Evolutionary conservation across 2,113 vertebrate species (phyloP).

Genomic region (Plecotus auritus): DNA sequence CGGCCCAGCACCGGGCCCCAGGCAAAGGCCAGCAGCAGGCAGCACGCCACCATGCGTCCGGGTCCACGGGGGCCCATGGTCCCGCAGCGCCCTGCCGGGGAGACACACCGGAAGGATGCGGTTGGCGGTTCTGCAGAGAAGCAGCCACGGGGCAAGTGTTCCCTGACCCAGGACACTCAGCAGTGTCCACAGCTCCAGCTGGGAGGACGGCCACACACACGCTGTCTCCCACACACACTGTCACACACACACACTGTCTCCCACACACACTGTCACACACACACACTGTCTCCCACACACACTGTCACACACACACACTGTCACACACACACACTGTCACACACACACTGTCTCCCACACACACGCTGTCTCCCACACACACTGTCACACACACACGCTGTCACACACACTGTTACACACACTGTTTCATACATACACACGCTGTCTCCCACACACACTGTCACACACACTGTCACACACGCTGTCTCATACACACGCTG

Average conservation of each 20-base stretch:
- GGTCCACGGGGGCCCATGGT: constrained; percentile 64
- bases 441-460: too few species aligned
- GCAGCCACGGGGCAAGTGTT: accelerated
- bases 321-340: too few species aligned
- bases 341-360: too few species aligned
- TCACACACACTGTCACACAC: not conserved
- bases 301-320: too few species aligned
- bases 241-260: accelerated
- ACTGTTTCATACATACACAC: not conserved
- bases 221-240: too few species aligned
- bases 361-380: too few species aligned
- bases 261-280: too few species aligned
- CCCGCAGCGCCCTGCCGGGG: not conserved
- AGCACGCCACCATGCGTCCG: constrained; percentile 49
- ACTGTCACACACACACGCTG: too few species aligned
- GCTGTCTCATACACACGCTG: too few species aligned
- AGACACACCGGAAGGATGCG: accelerated
- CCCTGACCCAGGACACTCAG: accelerated
- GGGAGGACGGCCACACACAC: not conserved
- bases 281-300: not conserved
- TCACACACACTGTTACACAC: not conserved
- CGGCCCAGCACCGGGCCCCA: constrained; percentile 22
- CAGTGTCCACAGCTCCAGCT: accelerated
- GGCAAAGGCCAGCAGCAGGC: constrained; percentile 64
- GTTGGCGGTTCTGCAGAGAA: not conserved